Conservation (phyloP, 2,797 vertebrate genomes). For the Taenioides sp. region DNA sequence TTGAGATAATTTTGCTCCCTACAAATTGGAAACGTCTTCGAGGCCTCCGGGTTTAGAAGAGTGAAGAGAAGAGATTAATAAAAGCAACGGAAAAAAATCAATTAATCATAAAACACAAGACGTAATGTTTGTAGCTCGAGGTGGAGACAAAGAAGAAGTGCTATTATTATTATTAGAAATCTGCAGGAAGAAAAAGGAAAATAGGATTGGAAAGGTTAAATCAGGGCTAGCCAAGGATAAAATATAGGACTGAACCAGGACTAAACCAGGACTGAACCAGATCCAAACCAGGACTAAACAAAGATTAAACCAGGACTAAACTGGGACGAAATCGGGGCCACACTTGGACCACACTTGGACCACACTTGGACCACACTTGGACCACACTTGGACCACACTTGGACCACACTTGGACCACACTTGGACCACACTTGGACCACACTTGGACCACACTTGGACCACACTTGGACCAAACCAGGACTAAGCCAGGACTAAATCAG, state of each 20-base stretch:
- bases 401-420: too few relatives aligned
- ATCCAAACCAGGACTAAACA: too few relatives aligned
- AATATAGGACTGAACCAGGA: background rate
- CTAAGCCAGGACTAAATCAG: too few relatives aligned
- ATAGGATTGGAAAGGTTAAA: conserved; percentile 7
- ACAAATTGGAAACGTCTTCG: conserved; percentile 20
- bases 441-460: too few relatives aligned
- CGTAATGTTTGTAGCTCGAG: conserved; percentile 21
- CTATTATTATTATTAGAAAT: background rate
- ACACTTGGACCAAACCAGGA: too few relatives aligned
- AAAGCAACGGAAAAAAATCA: conserved; percentile 32
- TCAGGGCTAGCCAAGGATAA: background rate
- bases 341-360: too few relatives aligned
- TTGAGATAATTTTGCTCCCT: conserved; percentile 18
- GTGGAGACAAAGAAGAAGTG: background rate
- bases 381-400: too few relatives aligned
- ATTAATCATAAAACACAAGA: conserved; percentile 28
- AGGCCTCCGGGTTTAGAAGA: conserved; percentile 10
- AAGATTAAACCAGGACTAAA: background rate
- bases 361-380: too few relatives aligned
- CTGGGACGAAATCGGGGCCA: background rate
- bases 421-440: too few relatives aligned
- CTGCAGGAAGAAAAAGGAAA: background rate
- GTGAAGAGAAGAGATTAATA: conserved; percentile 11
- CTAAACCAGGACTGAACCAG: background rate